These are phyloP conservation scores for Tenthredo livida DNA, from an alignment of 2,888 invertebrate genomes.

Conservation along the genomic window DNA sequence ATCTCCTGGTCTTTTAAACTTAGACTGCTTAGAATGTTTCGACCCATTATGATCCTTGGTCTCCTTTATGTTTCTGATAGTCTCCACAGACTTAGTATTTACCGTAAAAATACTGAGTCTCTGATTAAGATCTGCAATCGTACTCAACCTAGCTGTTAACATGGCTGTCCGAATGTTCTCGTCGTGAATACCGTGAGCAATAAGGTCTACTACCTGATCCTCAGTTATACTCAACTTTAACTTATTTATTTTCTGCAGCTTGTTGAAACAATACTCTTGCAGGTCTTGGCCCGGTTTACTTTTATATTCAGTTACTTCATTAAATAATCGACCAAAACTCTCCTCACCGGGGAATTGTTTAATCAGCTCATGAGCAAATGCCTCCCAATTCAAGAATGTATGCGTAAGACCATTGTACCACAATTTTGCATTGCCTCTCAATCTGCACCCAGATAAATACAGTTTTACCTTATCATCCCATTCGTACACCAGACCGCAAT, in stretches of 20 bases:
- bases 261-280: not conserved
- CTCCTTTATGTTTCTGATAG: not conserved
- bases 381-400: slow-evolving; percentile 53
- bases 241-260: slow-evolving; percentile 54
- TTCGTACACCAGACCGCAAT: slow-evolving; percentile 51
- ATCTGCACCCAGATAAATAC: slow-evolving; percentile 56
- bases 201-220: slow-evolving; percentile 43
- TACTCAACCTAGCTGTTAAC: slow-evolving; percentile 45
- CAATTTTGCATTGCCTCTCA: slow-evolving; percentile 56
- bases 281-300: no score
- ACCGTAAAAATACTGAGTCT: slow-evolving; percentile 48
- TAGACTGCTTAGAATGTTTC: not conserved
- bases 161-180: slow-evolving; percentile 54
- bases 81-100: not conserved
- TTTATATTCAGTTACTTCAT: no score
- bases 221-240: slow-evolving; percentile 46
- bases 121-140: slow-evolving; percentile 55
- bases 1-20: not conserved
- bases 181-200: slow-evolving; percentile 49
- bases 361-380: slow-evolving; percentile 53
- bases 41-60: not conserved
- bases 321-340: no score
- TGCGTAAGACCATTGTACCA: slow-evolving; percentile 57
- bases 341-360: slow-evolving; percentile 50
- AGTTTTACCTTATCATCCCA: slow-evolving; percentile 57